Percentiles rank a stretch among this genome's conserved stretches.
Conservation (phyloP, 2,797 vertebrate species). For the Sylvia borin region DNA sequence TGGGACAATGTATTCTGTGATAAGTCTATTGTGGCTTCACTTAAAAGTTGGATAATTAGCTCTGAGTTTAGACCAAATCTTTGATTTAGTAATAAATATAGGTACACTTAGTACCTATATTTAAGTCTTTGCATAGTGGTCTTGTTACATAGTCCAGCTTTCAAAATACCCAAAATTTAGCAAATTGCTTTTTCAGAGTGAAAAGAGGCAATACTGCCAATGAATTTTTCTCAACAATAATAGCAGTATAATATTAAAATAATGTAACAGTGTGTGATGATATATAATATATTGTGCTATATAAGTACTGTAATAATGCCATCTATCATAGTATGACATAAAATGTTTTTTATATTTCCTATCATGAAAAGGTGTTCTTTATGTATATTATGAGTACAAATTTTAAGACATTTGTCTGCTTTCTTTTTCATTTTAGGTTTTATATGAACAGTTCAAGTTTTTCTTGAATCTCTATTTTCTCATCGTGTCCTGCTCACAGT, state of each 20-base stretch:
- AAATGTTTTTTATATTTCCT: background rate
- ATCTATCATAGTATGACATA: background rate
- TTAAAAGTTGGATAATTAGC: background rate
- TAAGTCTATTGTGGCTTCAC: background rate
- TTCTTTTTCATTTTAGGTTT: slow-evolving; percentile 85
- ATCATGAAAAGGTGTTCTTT: background rate
- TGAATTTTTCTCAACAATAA: background rate
- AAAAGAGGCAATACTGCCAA: background rate
- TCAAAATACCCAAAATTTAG: background rate
- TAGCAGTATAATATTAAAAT: background rate
- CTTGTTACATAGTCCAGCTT: background rate
- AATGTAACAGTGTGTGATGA: background rate
- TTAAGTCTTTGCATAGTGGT: background rate
- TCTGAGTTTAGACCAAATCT: background rate
- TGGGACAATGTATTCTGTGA: background rate
- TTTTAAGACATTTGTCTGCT: slow-evolving; percentile 40
- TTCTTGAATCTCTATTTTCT: slow-evolving; percentile 99
- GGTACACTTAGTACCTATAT: background rate
- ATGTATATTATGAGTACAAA: background rate
- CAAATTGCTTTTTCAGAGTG: background rate
- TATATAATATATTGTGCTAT: background rate
- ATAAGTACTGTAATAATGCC: background rate
- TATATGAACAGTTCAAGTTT: slow-evolving; percentile 99
- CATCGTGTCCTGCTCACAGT: slow-evolving; percentile 96
- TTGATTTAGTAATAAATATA: background rate